A percentile compares a stretch with the other conserved stretches of the same genome.
Evolutionary conservation across 1,140 invertebrate species (phyloP).

Genomic region (Polypedilum vanderplanki): DNA sequence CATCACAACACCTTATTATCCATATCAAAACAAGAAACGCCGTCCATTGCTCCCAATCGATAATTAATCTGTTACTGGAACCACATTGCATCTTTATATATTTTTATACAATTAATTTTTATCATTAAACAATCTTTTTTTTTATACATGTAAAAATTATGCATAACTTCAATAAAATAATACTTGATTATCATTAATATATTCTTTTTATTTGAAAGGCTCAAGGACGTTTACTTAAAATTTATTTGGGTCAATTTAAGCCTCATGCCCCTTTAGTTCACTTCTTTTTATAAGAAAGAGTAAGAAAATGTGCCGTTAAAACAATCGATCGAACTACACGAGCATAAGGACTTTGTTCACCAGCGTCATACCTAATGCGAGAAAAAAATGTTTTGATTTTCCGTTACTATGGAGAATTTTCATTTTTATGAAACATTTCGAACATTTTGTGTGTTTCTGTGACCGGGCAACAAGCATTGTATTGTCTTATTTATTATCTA

Average conservation of each 20-base stretch:
- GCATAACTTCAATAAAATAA: too few relatives aligned
- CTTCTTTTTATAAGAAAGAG: too few relatives aligned
- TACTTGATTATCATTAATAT: too few relatives aligned
- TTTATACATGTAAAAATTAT: too few relatives aligned
- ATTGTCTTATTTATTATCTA: not conserved
- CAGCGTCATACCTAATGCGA: not conserved
- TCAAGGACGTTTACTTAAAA: too few relatives aligned
- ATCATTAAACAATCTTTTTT: too few relatives aligned
- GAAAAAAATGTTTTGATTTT: not conserved
- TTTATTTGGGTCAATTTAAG: too few relatives aligned
- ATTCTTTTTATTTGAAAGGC: too few relatives aligned
- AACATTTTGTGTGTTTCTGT: not conserved
- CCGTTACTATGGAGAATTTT: not conserved
- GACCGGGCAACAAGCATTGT: conserved; percentile 5
- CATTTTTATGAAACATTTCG: not conserved
- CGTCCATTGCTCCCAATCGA: not conserved
- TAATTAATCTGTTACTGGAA: not conserved
- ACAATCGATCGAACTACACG: not conserved
- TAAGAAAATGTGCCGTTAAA: not conserved
- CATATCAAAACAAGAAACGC: not conserved
- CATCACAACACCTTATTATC: conserved; percentile 17
- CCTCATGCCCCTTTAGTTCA: too few relatives aligned
- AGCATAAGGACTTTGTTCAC: not conserved
- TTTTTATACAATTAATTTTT: not conserved
- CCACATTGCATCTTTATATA: not conserved